Percentiles rank a stretch among this genome's conserved stretches.
Evolutionary conservation across 2,888 invertebrate genomes (phyloP).

Genomic region (Allolobophora icterica): DNA sequence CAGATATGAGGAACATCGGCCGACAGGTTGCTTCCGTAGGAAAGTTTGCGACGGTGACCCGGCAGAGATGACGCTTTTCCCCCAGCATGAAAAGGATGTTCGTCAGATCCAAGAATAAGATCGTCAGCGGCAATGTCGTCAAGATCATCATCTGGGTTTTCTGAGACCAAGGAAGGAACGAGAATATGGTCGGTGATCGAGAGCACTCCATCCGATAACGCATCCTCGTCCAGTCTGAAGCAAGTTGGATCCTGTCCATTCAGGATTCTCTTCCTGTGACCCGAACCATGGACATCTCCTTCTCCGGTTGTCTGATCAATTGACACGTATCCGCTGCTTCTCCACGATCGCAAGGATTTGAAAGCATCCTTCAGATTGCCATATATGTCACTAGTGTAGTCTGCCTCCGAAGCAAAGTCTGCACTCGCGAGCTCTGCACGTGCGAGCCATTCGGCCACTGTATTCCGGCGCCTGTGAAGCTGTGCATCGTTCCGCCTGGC

Average conservation of each 20-base stretch:
- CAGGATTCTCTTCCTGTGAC: neutral
- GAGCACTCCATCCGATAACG: neutral
- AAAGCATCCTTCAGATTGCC: constrained; percentile 10
- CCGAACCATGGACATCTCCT: neutral
- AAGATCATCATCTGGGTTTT: neutral
- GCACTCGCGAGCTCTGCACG: neutral
- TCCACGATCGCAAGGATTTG: constrained; percentile 26
- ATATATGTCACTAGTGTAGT: neutral
- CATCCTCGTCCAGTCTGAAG: constrained; percentile 20
- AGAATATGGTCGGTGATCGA: constrained; percentile 13
- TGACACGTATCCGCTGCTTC: constrained; percentile 32
- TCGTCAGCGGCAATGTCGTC: neutral
- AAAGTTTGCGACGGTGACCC: neutral
- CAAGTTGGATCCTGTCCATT: neutral
- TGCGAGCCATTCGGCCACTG: constrained; percentile 34
- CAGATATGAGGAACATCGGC: neutral
- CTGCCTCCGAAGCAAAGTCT: constrained; percentile 22
- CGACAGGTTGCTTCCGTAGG: neutral
- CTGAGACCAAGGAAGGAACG: constrained; percentile 19
- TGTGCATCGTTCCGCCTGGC: neutral
- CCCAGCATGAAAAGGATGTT: neutral
- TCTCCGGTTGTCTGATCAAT: neutral
- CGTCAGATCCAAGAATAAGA: neutral
- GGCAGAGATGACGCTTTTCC: neutral
- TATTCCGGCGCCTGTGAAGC: constrained; percentile 9